phyloP scores from a whole-genome alignment of 2,888 invertebrate genomes.

The Andrena chrysosceles region DNA sequence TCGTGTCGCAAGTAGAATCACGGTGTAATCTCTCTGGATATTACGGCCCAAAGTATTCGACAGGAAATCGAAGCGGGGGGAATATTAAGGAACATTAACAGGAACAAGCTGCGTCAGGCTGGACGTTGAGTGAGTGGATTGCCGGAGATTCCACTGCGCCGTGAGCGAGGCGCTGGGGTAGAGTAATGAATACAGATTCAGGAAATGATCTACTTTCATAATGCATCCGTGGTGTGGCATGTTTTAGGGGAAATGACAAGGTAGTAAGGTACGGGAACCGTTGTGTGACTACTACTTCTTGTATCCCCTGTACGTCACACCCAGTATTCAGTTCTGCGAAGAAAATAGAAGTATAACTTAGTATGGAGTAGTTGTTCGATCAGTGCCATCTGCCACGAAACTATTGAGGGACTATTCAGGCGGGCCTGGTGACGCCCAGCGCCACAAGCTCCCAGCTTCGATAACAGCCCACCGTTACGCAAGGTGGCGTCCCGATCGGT shows the following conservation, averaged over 20 bases:
- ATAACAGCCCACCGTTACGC: background rate
- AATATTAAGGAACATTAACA: conserved; percentile 40
- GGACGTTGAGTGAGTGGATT: conserved; percentile 19
- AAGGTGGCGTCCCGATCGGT: background rate
- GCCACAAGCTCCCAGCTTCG: background rate
- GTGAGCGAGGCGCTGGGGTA: background rate
- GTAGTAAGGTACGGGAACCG: background rate
- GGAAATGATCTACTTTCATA: background rate
- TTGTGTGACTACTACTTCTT: background rate
- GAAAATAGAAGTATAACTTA: too few relatives aligned
- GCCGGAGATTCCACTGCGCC: background rate
- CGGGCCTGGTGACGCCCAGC: too few relatives aligned
- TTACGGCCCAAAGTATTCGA: conserved; percentile 32
- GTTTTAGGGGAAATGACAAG: background rate
- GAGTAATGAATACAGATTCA: conserved; percentile 14
- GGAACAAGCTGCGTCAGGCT: conserved; percentile 18
- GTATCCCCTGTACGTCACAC: too few relatives aligned
- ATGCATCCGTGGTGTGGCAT: background rate
- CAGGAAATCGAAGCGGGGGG: background rate
- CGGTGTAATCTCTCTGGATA: conserved; percentile 41
- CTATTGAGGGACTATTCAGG: too few relatives aligned
- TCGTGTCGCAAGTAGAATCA: conserved; percentile 16
- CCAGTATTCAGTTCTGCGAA: too few relatives aligned
- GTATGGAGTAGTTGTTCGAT: background rate
- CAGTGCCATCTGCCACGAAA: background rate